Conservation (phyloP, 2,113 vertebrate genomes). For the Microtus ochrogaster region DNA sequence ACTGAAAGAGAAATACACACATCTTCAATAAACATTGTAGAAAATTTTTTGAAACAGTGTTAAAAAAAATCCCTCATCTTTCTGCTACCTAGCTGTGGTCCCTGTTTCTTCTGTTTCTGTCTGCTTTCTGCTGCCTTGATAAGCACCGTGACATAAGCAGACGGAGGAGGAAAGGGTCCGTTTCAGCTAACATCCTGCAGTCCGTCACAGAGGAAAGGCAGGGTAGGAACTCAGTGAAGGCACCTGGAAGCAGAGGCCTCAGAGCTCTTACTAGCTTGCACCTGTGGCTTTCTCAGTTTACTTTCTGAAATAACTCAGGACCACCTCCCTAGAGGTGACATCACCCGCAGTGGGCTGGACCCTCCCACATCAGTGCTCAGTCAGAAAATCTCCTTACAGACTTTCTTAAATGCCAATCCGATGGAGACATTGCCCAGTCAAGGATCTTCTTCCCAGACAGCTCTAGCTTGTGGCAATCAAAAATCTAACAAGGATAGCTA, state of each 20-base stretch:
- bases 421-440: not conserved
- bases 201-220: not conserved
- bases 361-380: too few relatives aligned
- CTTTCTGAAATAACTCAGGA: not conserved
- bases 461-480: too few relatives aligned
- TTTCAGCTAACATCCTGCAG: not conserved
- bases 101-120: not conserved
- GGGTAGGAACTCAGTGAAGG: not conserved
- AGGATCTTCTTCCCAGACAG: not conserved
- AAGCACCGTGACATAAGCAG: not conserved
- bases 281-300: not conserved
- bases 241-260: not conserved
- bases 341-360: not conserved
- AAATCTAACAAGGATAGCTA: not conserved
- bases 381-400: not conserved
- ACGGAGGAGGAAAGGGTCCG: not conserved
- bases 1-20: not conserved
- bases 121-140: not conserved
- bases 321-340: not conserved
- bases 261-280: too few relatives aligned
- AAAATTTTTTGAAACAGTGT: conserved; percentile 31
- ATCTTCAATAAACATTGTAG: not conserved
- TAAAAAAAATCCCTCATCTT: not conserved
- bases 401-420: not conserved
- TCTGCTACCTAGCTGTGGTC: not conserved